Evolutionary conservation across 1,140 invertebrate species (phyloP).

Genomic region (Drosophila rhopaloa): DNA sequence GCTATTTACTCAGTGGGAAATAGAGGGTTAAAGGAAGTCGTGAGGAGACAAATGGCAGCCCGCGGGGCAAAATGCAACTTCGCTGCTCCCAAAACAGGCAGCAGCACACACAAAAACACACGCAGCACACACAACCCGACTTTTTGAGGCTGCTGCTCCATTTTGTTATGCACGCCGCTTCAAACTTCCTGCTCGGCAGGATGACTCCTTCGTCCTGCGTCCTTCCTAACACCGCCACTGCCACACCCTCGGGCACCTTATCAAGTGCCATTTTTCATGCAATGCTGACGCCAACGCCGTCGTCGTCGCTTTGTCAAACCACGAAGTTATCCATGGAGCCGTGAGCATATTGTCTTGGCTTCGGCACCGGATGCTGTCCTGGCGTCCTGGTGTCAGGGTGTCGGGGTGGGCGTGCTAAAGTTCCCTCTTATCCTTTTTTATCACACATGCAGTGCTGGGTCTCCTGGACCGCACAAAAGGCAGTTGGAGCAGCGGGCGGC

Average conservation of each 20-base stretch:
- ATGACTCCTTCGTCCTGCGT: constrained; percentile 40
- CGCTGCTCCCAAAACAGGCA: constrained; percentile 21
- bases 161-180: constrained; percentile 65
- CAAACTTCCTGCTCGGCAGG: constrained; percentile 79
- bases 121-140: constrained; percentile 20
- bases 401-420: constrained; percentile 15
- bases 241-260: constrained; percentile 54
- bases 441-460: constrained; percentile 66
- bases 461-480: constrained; percentile 56
- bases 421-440: constrained; percentile 42
- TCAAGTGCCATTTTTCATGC: constrained; percentile 82
- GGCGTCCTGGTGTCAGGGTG: constrained; percentile 2
- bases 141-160: constrained; percentile 29
- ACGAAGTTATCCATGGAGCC: constrained; percentile 73
- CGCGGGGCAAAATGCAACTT: constrained; percentile 49
- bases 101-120: neutral
- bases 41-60: constrained; percentile 63
- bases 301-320: constrained; percentile 67
- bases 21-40: constrained; percentile 22
- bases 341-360: constrained; percentile 62
- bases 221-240: neutral
- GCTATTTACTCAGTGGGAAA: constrained; percentile 78
- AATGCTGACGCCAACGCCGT: constrained; percentile 54
- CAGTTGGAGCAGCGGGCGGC: constrained; percentile 24
- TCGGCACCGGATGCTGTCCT: constrained; percentile 15